A percentile compares a stretch with the other conserved stretches of the same genome.
These are phyloP conservation scores for Turritopsis dohrnii DNA, from an alignment of 30 jellyfish, hydroid and myxozoan species.

Conservation along the genomic window DNA sequence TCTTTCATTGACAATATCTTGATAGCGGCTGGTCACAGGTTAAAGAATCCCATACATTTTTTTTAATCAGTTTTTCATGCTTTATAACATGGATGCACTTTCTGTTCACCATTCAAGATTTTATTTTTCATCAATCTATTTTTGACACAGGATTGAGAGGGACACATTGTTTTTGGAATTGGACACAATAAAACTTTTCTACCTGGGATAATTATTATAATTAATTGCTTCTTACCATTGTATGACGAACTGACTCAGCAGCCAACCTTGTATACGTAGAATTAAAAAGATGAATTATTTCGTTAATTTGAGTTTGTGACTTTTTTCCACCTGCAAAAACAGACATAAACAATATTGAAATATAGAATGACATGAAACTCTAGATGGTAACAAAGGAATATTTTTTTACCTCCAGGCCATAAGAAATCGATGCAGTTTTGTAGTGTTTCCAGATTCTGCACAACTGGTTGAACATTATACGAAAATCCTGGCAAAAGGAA, in stretches of 20 bases:
- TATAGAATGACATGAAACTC: not conserved
- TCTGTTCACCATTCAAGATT: not conserved
- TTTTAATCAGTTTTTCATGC: too few species aligned
- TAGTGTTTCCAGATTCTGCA: slow-evolving; percentile 72
- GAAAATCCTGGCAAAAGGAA: slow-evolving; percentile 34
- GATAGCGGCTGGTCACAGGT: too few species aligned
- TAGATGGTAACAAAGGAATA: not conserved
- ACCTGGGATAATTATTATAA: too few species aligned
- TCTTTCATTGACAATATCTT: too few species aligned
- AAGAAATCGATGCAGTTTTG: slow-evolving; percentile 79
- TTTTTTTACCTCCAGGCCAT: slow-evolving; percentile 68
- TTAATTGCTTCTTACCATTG: slow-evolving; percentile 77
- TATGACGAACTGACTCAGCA: slow-evolving; percentile 80
- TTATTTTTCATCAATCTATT: not conserved
- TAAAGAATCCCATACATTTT: too few species aligned
- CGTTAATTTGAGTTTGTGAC: slow-evolving; percentile 60
- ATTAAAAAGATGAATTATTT: slow-evolving; percentile 49
- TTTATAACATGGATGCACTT: not conserved
- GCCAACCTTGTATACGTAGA: slow-evolving; percentile 69
- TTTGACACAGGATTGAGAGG: too few species aligned
- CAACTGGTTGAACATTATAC: slow-evolving; percentile 47
- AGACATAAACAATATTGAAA: not conserved
- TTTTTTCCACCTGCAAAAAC: slow-evolving; percentile 40
- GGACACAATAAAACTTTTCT: too few species aligned
- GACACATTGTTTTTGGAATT: too few species aligned